These are phyloP conservation scores for Podiceps cristatus DNA, from an alignment of 2,113 vertebrate species.

Conservation along the genomic window DNA sequence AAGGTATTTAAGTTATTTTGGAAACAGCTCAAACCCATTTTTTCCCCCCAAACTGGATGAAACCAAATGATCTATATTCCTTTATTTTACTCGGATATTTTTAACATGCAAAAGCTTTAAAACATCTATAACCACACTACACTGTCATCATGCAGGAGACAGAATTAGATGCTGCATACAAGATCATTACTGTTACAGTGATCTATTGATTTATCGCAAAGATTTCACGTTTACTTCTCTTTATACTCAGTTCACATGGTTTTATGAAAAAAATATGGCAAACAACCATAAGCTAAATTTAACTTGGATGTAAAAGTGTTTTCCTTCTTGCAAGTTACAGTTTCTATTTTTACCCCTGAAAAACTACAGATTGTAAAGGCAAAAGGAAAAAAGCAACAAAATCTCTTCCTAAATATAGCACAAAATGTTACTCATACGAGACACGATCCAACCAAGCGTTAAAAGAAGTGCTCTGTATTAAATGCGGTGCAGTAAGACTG, in stretches of 20 bases:
- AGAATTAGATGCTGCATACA: background rate
- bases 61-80: background rate
- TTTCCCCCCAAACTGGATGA: background rate
- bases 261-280: background rate
- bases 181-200: background rate
- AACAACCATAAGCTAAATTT: background rate
- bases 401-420: background rate
- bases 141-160: too few relatives aligned
- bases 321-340: background rate
- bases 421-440: background rate
- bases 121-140: background rate
- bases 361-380: background rate
- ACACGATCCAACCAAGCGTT: background rate
- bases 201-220: background rate
- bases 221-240: background rate
- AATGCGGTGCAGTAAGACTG: rapidly evolving
- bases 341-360: background rate
- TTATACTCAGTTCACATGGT: background rate
- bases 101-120: background rate
- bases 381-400: background rate
- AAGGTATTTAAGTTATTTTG: background rate
- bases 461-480: background rate
- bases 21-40: background rate
- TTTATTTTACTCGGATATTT: background rate
- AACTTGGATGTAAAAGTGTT: background rate